Conservation (phyloP, 2,888 invertebrate species). For the Hipparchia semele region DNA sequence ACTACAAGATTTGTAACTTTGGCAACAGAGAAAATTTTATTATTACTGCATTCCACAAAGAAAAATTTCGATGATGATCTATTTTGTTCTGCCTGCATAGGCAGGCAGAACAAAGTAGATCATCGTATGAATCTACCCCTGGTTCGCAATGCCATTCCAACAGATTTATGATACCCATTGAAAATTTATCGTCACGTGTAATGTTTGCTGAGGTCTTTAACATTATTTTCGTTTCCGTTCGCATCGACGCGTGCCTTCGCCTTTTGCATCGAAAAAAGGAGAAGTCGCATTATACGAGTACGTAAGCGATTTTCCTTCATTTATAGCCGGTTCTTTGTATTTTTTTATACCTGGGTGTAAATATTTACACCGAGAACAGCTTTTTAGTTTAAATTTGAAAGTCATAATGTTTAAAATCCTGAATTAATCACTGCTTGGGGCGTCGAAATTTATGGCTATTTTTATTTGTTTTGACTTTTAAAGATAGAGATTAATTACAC, state of each 20-base stretch:
- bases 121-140: too few species aligned
- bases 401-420: constrained; percentile 9
- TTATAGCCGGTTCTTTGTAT: constrained; percentile 2
- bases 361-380: constrained; percentile 20
- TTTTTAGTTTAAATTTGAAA: constrained; percentile 21
- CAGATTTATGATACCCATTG: too few species aligned
- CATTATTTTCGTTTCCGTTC: constrained; percentile 4
- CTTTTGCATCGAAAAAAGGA: constrained; percentile 15
- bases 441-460: constrained; percentile 9
- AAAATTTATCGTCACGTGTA: too few species aligned
- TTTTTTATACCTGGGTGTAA: constrained; percentile 18
- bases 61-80: too few species aligned
- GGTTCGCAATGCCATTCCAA: too few species aligned
- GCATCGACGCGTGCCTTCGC: constrained; percentile 18
- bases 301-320: constrained; percentile 20
- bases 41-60: too few species aligned
- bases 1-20: too few species aligned
- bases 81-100: too few species aligned
- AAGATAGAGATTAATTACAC: neutral
- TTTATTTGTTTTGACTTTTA: constrained; percentile 2
- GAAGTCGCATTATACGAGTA: constrained; percentile 9
- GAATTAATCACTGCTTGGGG: constrained; percentile 12
- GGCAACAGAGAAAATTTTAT: too few species aligned
- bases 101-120: too few species aligned
- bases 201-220: neutral